Base-by-base conservation (phyloP, 2,888 invertebrate genomes). In the Embidobia sp. region DNA sequence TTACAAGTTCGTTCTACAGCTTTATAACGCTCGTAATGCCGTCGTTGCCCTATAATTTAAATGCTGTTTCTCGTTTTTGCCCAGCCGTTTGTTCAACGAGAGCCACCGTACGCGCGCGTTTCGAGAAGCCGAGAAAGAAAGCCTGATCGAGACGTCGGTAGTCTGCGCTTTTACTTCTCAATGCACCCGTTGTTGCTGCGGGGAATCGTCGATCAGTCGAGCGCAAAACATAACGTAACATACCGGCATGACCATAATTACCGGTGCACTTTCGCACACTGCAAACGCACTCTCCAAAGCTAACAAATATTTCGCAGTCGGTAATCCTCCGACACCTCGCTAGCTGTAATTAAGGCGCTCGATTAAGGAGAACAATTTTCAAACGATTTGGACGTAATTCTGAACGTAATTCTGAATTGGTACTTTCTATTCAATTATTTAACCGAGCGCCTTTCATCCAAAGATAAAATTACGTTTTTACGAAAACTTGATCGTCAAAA, bases 11-110 rank as follows among this genome's bases (percentile, higher is more conserved):
- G 76, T 67, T 61, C 69, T 79, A 77, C 73, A 77, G 77, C 79
- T 81, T 84, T 81, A 80, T 80, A 79, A 83, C 78, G 80, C 80
- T 84, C 82, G 78, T 84, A 80, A 77, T 75, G 44, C 69, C 72
- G 46, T 78, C 75, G 78, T 55, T 79, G 79, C 73, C 78, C 80
- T 79, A 70, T 79, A 80, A 81, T 81, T 81, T 81, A 69, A 79
- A 67, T 76, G 77, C 66, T 80, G 55, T 77, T 78, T 69, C 69
- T 57, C 40, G 66, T 77, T 79, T 80, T 79, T 78, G 77, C 78
- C 16, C 69, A 27, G 35, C 55, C 66, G 44, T 55, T 55, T 44
- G 19, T 27, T 46, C 76, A 63, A 69, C 63, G 42, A 74, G 74
- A 53, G 70, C 70, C 73, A 66, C 74, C 44, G 64, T 69, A 63